Conservation (phyloP, 2,888 invertebrate genomes). For the Baronia brevicornis region DNA sequence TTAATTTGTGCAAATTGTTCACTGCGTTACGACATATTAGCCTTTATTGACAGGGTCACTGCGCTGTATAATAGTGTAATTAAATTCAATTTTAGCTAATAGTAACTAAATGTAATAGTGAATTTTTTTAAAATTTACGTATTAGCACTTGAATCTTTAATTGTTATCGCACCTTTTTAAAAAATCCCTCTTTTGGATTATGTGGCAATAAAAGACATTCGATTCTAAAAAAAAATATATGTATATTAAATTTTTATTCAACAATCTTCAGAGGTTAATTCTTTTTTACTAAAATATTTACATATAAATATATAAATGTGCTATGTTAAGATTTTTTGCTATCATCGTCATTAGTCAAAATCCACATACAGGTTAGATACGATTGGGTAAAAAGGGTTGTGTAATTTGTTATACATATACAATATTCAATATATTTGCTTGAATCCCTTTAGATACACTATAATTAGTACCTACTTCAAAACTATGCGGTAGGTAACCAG, state of each 20-base stretch:
- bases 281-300: conserved; percentile 24
- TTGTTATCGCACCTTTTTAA: conserved; percentile 54
- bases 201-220: conserved; percentile 31
- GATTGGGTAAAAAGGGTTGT: conserved; percentile 70
- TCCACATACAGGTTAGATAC: conserved; percentile 50
- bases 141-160: conserved; percentile 58
- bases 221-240: conserved; percentile 30
- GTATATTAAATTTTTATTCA: conserved; percentile 29
- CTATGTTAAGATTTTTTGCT: conserved; percentile 41
- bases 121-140: conserved; percentile 54
- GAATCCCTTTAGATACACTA: conserved; percentile 35
- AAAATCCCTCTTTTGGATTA: conserved; percentile 39
- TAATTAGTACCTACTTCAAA: conserved; percentile 29
- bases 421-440: conserved; percentile 51
- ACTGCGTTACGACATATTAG: conserved; percentile 36
- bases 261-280: conserved; percentile 26
- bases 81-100: conserved; percentile 60
- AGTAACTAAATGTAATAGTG: conserved; percentile 56
- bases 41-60: conserved; percentile 71
- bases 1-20: too few relatives aligned
- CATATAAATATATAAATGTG: conserved; percentile 22
- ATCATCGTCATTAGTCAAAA: conserved; percentile 32
- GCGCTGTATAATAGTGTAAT: conserved; percentile 60
- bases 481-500: conserved; percentile 48
- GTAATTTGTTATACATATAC: conserved; percentile 66